These are phyloP conservation scores for Noctilio leporinus DNA, from an alignment of 2,113 vertebrate species.

Conservation along the genomic window DNA sequence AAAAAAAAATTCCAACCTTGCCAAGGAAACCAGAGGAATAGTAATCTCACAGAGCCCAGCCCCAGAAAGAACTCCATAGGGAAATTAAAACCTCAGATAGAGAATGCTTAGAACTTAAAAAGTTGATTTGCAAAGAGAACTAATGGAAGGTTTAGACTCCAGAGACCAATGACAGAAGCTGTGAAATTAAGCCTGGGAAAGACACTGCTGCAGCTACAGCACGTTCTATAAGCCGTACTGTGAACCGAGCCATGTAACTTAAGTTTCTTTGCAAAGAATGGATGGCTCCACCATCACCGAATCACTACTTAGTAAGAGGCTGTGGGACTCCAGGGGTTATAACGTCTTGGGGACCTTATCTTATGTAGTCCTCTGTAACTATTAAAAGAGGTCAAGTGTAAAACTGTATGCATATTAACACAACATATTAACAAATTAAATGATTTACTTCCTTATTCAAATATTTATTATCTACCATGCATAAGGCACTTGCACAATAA, in stretches of 20 bases:
- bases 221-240: not conserved
- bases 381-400: not conserved
- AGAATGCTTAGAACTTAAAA: conserved; percentile 1
- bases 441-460: not conserved
- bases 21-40: conserved; percentile 53
- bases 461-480: not conserved
- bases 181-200: conserved; percentile 9
- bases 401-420: not conserved
- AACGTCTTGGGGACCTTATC: not conserved
- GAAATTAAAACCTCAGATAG: conserved; percentile 37
- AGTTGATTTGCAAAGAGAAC: not conserved
- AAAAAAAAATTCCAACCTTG: not conserved
- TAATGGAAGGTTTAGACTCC: conserved; percentile 4
- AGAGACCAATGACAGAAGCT: not conserved
- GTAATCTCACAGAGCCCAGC: conserved; percentile 35
- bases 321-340: too few species aligned
- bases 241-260: not conserved
- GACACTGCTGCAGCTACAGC: not conserved
- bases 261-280: not conserved
- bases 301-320: not conserved
- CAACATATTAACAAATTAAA: not conserved
- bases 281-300: not conserved
- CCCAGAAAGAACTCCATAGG: not conserved
- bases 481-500: too few species aligned
- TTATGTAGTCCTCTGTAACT: not conserved